phyloP scores from a whole-genome alignment of 2,797 vertebrate genomes.

The Phrynocephalus vlangalii region DNA sequence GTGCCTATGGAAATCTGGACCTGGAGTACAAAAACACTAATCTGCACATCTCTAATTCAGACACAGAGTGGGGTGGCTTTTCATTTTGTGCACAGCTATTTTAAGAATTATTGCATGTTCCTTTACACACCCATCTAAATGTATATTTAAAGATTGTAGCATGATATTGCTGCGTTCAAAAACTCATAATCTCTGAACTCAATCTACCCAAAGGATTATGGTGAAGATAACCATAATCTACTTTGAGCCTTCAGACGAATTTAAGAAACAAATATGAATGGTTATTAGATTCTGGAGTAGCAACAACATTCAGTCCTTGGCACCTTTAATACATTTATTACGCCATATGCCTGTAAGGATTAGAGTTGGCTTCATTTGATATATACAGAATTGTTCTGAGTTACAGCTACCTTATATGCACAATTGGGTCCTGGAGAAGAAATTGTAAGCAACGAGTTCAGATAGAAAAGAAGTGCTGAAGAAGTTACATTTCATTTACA shows the following conservation, averaged over 20 bases:
- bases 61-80: too few relatives aligned
- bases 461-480: not conserved
- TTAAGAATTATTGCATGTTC: not conserved
- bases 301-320: not conserved
- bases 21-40: too few relatives aligned
- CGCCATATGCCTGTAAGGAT: not conserved
- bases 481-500: not conserved
- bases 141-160: not conserved
- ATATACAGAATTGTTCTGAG: not conserved
- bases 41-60: too few relatives aligned
- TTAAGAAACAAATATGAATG: constrained; percentile 1
- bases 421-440: not conserved
- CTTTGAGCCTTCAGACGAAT: not conserved
- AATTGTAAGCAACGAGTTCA: not conserved
- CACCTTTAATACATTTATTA: not conserved
- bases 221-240: constrained; percentile 1
- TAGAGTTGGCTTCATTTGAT: not conserved
- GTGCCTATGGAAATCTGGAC: too few relatives aligned
- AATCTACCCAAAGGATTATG: not conserved
- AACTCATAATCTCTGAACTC: not conserved
- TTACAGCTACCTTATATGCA: not conserved
- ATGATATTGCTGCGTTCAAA: not conserved
- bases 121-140: not conserved
- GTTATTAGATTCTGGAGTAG: not conserved
- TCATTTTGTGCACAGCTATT: not conserved